A percentile compares a stretch with the other conserved stretches of the same genome.
Conservation (phyloP, 2,113 vertebrate genomes). For the Mus pahari region DNA sequence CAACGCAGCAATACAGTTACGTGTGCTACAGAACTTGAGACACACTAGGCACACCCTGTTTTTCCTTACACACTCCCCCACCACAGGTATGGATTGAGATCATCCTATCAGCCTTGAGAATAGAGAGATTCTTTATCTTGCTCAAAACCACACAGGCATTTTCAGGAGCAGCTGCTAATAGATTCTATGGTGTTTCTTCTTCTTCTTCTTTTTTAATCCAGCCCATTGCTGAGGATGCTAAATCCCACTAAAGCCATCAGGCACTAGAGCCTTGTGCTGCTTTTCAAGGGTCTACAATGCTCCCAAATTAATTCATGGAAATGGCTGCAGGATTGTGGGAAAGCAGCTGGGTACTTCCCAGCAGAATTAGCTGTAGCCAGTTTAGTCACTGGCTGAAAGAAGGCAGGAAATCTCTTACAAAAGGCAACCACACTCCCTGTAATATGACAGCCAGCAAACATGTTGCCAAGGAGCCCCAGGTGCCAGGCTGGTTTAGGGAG, state of each 20-base stretch:
- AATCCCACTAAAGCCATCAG: constrained; percentile 68
- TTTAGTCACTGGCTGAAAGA: constrained; percentile 60
- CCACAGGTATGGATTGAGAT: not conserved
- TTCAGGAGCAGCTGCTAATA: constrained; percentile 64
- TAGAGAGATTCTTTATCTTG: constrained; percentile 44
- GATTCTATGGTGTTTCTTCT: constrained; percentile 62
- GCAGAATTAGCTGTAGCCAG: constrained; percentile 71
- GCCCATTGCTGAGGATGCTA: constrained; percentile 62
- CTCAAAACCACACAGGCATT: not conserved
- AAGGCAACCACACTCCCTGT: constrained; percentile 52
- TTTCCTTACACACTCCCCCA: not conserved
- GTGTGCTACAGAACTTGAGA: not conserved
- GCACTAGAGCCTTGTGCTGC: constrained; percentile 39
- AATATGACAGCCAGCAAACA: constrained; percentile 33
- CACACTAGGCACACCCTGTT: not conserved
- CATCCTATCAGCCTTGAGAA: not conserved
- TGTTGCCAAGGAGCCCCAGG: constrained; percentile 18
- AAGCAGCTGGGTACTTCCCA: constrained; percentile 74
- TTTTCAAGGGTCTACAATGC: constrained; percentile 65
- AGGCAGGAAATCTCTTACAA: constrained; percentile 62
- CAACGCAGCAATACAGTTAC: not conserved
- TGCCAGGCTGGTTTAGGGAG: constrained; percentile 31
- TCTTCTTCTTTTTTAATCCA: constrained; percentile 48
- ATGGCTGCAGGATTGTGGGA: constrained; percentile 52
- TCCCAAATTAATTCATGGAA: constrained; percentile 73